Evolutionary conservation across 2,888 invertebrate genomes (phyloP).

Genomic region (Bombylius discolor): DNA sequence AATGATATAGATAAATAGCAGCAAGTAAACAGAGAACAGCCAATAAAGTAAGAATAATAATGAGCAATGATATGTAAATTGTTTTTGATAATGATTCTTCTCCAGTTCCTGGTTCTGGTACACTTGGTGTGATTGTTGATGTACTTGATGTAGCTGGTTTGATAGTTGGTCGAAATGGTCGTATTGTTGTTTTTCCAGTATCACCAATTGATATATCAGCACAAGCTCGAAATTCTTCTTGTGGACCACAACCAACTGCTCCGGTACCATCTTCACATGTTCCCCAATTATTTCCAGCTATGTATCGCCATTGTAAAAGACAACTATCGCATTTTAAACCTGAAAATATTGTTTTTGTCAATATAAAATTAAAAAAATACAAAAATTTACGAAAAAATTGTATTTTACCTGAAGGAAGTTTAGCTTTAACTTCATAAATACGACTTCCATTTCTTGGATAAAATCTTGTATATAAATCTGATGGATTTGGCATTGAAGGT

Average conservation of each 20-base stretch:
- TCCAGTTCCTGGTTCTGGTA: constrained; percentile 11
- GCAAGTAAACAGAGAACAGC: constrained; percentile 51
- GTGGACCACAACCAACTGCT: constrained; percentile 75
- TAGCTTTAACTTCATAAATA: constrained; percentile 62
- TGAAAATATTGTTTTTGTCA: neutral
- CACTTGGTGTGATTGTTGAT: constrained; percentile 14
- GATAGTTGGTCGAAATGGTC: constrained; percentile 30
- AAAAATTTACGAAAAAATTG: neutral
- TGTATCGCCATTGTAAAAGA: constrained; percentile 78
- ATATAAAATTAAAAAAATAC: neutral
- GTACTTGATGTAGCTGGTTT: constrained; percentile 23
- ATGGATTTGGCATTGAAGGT: constrained; percentile 33
- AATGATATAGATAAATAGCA: constrained; percentile 60
- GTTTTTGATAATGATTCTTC: constrained; percentile 23
- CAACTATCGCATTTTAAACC: constrained; percentile 66
- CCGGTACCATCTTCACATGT: constrained; percentile 58
- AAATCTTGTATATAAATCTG: constrained; percentile 45
- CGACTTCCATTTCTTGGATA: constrained; percentile 67
- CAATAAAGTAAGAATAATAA: constrained; percentile 53
- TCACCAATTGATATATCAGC: constrained; percentile 62
- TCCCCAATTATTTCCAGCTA: constrained; percentile 79
- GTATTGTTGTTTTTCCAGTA: constrained; percentile 37
- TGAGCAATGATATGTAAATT: constrained; percentile 27
- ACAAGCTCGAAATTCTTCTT: constrained; percentile 78
- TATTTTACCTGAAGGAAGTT: constrained; percentile 39